Base-by-base conservation (phyloP, 2,888 invertebrate species). In the Philereme vetulata region DNA sequence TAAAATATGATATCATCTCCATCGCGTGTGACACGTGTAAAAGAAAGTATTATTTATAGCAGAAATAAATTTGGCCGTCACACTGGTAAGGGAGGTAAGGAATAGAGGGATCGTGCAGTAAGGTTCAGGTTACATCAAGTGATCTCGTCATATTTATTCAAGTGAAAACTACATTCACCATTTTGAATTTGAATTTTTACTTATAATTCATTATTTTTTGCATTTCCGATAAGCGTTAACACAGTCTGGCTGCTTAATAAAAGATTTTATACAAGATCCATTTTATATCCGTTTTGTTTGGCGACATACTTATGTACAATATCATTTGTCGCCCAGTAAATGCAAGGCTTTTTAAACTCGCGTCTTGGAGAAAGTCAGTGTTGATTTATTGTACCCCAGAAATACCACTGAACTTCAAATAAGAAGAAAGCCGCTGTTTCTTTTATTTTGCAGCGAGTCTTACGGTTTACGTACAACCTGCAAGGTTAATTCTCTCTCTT, bases 361-460 rank as follows among this genome's bases (percentile, higher is more conserved):
- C 21, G 46, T 34, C 34, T 8, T 4, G 46, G 46, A 46, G 46
- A 46, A 46, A 46, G 46, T 46, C n/a, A 9, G 33, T 43, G 43
- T 32, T 5, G 33, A 21, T 42, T 51, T 33, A 33, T n/a, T 33
- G 4, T 33, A 21, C 51, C 40, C 5, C 6, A 44, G n/a, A 46
- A 46, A 46, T 34, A 8, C n/a, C 34, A 46, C 9, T 40, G 38
- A 50, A n/a, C 9, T n/a, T 46, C 33, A 46, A 46, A 8, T 9
- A 34, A 5, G 6, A 3, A 46, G 34, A 34, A 4, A 33, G 4
- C 9, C 42, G 5, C n/a, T 42, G 42, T 21, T 21, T 2, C 21
- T 21, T 21, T 21, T 2, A 21, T 21, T 21, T 21, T 21, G 21
- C 21, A 21, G 1, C 1, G 21, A 1, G 21, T 21, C 1, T 21